Percentiles rank a stretch among this genome's conserved stretches.
Conservation (phyloP, 2,797 vertebrate species). For the Halcyon chelicuti region DNA sequence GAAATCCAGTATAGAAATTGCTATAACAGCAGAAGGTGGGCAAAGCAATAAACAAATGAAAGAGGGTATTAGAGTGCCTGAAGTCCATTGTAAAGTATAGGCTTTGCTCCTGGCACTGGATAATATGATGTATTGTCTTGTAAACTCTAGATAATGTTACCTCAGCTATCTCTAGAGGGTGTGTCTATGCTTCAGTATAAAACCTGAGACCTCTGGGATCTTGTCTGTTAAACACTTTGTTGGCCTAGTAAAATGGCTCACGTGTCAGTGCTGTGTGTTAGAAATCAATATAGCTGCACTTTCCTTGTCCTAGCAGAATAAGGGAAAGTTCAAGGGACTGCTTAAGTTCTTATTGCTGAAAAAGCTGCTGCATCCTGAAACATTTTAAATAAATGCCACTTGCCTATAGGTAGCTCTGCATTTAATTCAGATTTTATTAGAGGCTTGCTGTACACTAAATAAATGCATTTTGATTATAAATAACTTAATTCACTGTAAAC, state of each 20-base stretch:
- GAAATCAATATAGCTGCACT: conserved; percentile 61
- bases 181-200: background rate
- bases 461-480: background rate
- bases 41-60: background rate
- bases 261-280: background rate
- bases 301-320: background rate
- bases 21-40: background rate
- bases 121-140: conserved; percentile 44
- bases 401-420: background rate
- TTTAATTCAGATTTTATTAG: background rate
- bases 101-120: background rate
- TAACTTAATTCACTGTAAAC: background rate
- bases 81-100: background rate
- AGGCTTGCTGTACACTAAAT: background rate
- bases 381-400: background rate
- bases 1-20: background rate
- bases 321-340: conserved; percentile 42
- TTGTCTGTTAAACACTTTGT: conserved; percentile 40
- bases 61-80: rapidly evolving
- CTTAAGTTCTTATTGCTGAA: conserved; percentile 49
- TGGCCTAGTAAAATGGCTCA: conserved; percentile 44
- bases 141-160: background rate
- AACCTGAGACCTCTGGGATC: conserved; percentile 7
- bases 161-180: background rate
- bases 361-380: conserved; percentile 7